Base-by-base conservation (phyloP, 2,113 vertebrate genomes). In the Anas platyrhynchos region DNA sequence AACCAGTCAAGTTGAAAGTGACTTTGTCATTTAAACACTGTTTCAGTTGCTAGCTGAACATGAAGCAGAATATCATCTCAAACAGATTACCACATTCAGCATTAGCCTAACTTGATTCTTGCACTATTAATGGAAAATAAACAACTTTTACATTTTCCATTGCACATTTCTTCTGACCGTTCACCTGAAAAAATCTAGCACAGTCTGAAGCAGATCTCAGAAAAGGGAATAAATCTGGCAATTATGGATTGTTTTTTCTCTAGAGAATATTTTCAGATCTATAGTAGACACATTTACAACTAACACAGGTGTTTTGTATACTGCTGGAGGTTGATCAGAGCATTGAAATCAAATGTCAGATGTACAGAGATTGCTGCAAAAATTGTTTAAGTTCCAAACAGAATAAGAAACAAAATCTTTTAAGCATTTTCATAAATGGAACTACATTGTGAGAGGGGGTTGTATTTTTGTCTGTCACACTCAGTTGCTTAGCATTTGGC, bases 391-490 rank as follows among this genome's bases (percentile, higher is more conserved):
- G 82, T 93, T 86, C 61, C 36, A 88, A 78, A 61, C 12, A 80
- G 16, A 83, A 43, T 18, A 88, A 78, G 86, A 93, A 29, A 89
- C 16, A 93, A 74, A 78, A 62, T 71, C 69, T 81, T 90, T n/a
- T 34, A 23, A 90, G 38, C 18, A 61, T 93, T 94, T 89, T 91
- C 46, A 86, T 76, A 94, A 95, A 93, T 41, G 27, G 43, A 96
- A 81, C 32, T 6, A 12, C 43, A 80, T 12, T 75, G 58, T 2
- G 1, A 74, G 58, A 82, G 6, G 75, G 7, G 20, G 7, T 25
- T 80, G 14, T 77, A 80, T 78, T 71, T 91, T 73, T 77, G 65
- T 55, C 72, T 88, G 46, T 78, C 66, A 90, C 65, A 41, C 11
- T 72, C 65, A 44, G 61, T 76, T 84, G 73, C 50, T 73, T 75